Base-by-base conservation (phyloP, 2,888 invertebrate species). In the Amphiduros pacificus region DNA sequence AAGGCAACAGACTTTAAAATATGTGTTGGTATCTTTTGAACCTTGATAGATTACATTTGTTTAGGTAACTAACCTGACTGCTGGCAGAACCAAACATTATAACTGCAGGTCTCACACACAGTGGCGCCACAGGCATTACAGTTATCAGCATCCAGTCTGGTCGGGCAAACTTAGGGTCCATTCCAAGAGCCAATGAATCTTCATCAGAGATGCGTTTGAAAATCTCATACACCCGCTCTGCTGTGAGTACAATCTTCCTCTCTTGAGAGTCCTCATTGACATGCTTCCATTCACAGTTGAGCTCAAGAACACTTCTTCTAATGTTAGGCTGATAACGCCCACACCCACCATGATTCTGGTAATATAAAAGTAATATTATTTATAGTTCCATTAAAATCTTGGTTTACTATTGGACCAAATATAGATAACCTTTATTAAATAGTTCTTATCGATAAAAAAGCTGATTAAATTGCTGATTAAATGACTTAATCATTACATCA, bases 91-190 rank as follows among this genome's bases (percentile, higher is more conserved):
- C 99, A 83, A 93, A 93, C 93, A 98, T 99, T 9, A 98, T 94
- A 4, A 99, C 98, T 57, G 99, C 97, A 0, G 99, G 99, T 68
- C 99, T 87, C 0, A 99, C 98, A 1, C 93, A 89, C 27, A 99
- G 84, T 2, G 99, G 99, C 0, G 99, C 97, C 0, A 99, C 99
- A 0, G 99, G 99, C 63, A 99, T 83, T 14, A 96, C 96, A 1
- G 98, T 97, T 5, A 95, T 88, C 69, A 99, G 91, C 98, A 99
- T 98, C 98, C 99, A 99, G 85, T 99, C 99, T 5, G 99, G 99
- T 55, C 99, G 88, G 0, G 98, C 94, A 65, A 73, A 84, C 82
- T 94, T 94, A 0, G 97, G 96, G 82, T 99, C 97, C 95, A 99
- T 95, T 53, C 89, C 89, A 71, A 97, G 85, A 70, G 96, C 91